phyloP scores from a whole-genome alignment of 1,140 invertebrate species.

The Propsilocerus akamusi region DNA sequence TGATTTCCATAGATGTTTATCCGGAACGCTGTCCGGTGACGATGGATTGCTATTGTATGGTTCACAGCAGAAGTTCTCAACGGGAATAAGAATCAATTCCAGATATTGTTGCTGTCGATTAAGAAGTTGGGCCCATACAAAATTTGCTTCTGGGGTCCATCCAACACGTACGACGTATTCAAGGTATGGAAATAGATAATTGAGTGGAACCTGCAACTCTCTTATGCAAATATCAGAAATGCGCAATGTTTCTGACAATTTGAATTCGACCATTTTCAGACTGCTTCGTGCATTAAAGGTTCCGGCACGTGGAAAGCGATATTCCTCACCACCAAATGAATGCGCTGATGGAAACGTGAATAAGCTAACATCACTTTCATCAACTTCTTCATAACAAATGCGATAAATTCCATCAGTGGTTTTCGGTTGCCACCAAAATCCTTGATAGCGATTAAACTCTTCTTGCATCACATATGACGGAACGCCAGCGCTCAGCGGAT shows the following conservation, averaged over 20 bases:
- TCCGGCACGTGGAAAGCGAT: slow-evolving; percentile 77
- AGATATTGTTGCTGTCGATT: slow-evolving; percentile 69
- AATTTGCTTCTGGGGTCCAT: slow-evolving; percentile 76
- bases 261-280: slow-evolving; percentile 76
- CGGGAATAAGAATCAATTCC: slow-evolving; percentile 50
- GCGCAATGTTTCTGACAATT: slow-evolving; percentile 40
- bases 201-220: slow-evolving; percentile 52
- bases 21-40: slow-evolving; percentile 23
- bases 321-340: slow-evolving; percentile 59
- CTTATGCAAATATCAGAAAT: slow-evolving; percentile 43
- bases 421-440: slow-evolving; percentile 93
- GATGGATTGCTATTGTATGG: slow-evolving; percentile 33
- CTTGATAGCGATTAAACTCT: slow-evolving; percentile 89
- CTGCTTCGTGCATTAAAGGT: slow-evolving; percentile 76
- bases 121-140: slow-evolving; percentile 74
- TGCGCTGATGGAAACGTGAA: slow-evolving; percentile 71
- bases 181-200: slow-evolving; percentile 69
- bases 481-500: slow-evolving; percentile 75
- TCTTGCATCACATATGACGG: slow-evolving; percentile 97
- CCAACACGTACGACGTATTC: slow-evolving; percentile 88
- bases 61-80: slow-evolving; percentile 48
- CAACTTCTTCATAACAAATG: slow-evolving; percentile 91
- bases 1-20: slow-evolving; percentile 21
- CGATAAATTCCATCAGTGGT: slow-evolving; percentile 55
- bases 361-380: slow-evolving; percentile 85